phyloP scores from a whole-genome alignment of 2,888 invertebrate species.

The Griposia aprilina region DNA sequence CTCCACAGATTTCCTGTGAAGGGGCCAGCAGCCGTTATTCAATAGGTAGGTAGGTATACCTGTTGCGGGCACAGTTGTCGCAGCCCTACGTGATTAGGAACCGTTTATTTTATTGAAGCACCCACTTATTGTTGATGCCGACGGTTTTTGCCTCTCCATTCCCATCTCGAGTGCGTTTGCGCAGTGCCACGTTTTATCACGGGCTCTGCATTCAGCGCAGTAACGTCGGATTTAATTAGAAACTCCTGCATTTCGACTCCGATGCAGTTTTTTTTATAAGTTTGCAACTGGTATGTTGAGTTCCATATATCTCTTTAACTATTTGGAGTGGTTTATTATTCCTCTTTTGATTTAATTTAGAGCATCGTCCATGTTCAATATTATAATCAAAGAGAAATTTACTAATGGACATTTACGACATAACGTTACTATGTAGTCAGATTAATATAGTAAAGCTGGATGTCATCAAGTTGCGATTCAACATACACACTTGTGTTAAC shows the following conservation, averaged over 20 bases:
- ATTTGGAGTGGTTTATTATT: conserved; percentile 37
- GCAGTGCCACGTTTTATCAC: conserved; percentile 73
- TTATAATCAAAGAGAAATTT: conserved; percentile 31
- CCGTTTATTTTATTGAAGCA: conserved; percentile 85
- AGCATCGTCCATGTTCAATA: conserved; percentile 30
- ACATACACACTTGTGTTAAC: conserved; percentile 50
- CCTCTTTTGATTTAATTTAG: conserved; percentile 42
- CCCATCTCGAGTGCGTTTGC: conserved; percentile 73
- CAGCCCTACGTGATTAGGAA: conserved; percentile 77
- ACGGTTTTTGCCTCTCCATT: conserved; percentile 76
- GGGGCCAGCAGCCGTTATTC: conserved; percentile 59
- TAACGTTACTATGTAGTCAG: conserved; percentile 36
- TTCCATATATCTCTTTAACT: conserved; percentile 39
- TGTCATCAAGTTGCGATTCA: conserved; percentile 42
- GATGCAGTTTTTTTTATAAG: conserved; percentile 62
- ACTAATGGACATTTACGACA: conserved; percentile 42
- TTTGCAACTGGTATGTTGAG: conserved; percentile 43
- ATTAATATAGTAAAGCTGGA: conserved; percentile 44
- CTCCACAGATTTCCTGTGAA: conserved; percentile 62
- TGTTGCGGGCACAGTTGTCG: conserved; percentile 68
- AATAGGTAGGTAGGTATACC: conserved; percentile 60
- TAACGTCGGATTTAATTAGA: conserved; percentile 78
- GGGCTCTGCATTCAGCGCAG: conserved; percentile 72
- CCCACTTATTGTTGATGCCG: conserved; percentile 78
- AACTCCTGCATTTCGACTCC: conserved; percentile 70